phyloP scores from a whole-genome alignment of 23 tunicate genomes.

The Clavelina lepadiformis region DNA sequence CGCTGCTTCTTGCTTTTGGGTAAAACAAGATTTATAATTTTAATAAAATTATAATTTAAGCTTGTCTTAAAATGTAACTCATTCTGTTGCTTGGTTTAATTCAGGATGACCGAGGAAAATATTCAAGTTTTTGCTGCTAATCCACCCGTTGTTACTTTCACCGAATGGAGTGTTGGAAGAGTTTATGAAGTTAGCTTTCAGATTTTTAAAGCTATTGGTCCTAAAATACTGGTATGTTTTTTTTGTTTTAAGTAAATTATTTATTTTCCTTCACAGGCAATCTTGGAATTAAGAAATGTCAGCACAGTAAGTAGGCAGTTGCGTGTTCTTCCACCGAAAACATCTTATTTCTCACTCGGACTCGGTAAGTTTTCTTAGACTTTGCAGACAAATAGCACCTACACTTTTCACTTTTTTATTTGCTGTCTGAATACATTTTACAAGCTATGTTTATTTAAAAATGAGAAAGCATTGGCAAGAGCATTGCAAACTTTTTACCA shows the following conservation, averaged over 20 bases:
- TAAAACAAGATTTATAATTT: too few species aligned
- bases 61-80: too few species aligned
- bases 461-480: too few species aligned
- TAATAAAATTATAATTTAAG: too few species aligned
- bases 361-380: conserved; percentile 70
- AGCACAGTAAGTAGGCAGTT: conserved; percentile 64
- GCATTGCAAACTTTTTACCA: too few species aligned
- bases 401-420: not conserved
- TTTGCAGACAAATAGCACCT: too few species aligned
- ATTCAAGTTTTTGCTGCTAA: conserved; percentile 64
- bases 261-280: conserved; percentile 21
- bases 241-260: not conserved
- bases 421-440: not conserved
- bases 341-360: conserved; percentile 77
- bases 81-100: too few species aligned
- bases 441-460: too few species aligned
- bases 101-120: conserved; percentile 2
- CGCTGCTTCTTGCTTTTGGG: too few species aligned
- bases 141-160: conserved; percentile 60
- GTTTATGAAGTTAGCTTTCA: conserved; percentile 67
- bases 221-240: not conserved
- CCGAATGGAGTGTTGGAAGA: conserved; percentile 81
- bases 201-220: not conserved
- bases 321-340: conserved; percentile 71
- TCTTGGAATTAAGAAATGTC: conserved; percentile 48